Evolutionary conservation across 2,797 vertebrate species (phyloP).

Genomic region (Lemur catta): DNA sequence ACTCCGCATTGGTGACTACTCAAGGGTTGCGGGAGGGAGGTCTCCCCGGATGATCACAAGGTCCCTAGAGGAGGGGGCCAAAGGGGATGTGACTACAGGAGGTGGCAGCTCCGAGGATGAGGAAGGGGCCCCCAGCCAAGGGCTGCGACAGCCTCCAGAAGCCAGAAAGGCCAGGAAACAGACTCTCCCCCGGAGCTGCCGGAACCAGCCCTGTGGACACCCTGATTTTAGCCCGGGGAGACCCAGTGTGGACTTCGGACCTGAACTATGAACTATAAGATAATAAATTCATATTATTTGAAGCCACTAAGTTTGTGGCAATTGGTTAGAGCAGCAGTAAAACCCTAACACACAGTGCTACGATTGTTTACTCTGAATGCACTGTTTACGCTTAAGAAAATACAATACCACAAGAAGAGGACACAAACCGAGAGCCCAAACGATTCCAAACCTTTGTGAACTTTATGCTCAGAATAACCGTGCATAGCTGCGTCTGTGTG

Average conservation of each 20-base stretch:
- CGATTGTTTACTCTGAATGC: accelerated
- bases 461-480: not conserved
- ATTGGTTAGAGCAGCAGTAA: accelerated
- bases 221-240: not conserved
- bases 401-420: not conserved
- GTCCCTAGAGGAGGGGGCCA: not conserved
- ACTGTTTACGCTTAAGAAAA: too few species aligned
- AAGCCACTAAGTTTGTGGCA: not conserved
- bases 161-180: not conserved
- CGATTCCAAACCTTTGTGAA: too few species aligned
- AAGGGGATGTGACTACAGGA: not conserved
- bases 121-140: not conserved
- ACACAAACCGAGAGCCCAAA: too few species aligned
- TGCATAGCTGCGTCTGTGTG: too few species aligned
- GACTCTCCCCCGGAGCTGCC: accelerated
- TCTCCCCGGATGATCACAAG: not conserved
- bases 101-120: not conserved
- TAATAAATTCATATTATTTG: not conserved
- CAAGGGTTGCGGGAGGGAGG: not conserved
- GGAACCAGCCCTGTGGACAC: not conserved
- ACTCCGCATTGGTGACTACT: not conserved
- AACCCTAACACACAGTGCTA: accelerated
- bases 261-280: not conserved
- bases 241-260: not conserved
- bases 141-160: not conserved